A percentile compares a stretch with the other conserved stretches of the same genome.
Evolutionary conservation across 2,113 vertebrate species (phyloP).

Genomic region (Probosciger aterrimus): DNA sequence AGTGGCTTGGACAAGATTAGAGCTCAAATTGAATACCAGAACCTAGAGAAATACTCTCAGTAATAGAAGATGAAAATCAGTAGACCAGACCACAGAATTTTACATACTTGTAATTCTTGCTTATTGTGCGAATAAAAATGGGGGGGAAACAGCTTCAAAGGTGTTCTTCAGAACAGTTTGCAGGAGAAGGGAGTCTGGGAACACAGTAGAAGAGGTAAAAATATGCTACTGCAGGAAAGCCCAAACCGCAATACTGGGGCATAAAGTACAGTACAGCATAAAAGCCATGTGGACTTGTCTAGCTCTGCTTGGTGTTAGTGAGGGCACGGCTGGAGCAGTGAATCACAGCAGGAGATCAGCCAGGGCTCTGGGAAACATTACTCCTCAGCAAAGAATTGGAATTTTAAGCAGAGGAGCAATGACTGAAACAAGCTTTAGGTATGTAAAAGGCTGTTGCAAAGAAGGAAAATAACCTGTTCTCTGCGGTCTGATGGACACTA

Average conservation of each 20-base stretch:
- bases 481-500: not conserved
- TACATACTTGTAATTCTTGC: not conserved
- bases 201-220: not conserved
- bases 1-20: not conserved
- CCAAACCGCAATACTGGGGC: not conserved
- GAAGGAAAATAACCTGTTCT: not conserved
- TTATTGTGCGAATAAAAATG: not conserved
- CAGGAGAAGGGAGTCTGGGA: not conserved
- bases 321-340: not conserved
- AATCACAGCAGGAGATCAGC: not conserved
- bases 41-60: not conserved
- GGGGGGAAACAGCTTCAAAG: not conserved
- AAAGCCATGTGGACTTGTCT: fast-evolving
- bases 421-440: not conserved
- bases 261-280: fast-evolving
- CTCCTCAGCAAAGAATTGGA: fast-evolving
- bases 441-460: fast-evolving
- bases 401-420: not conserved
- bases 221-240: not conserved
- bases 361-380: not conserved
- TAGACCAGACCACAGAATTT: not conserved
- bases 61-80: not conserved
- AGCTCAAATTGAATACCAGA: not conserved
- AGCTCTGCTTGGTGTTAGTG: not conserved
- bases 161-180: not conserved